These are phyloP conservation scores for Cataglyphis cursor DNA, from an alignment of 2,888 invertebrate genomes.

Conservation along the genomic window DNA sequence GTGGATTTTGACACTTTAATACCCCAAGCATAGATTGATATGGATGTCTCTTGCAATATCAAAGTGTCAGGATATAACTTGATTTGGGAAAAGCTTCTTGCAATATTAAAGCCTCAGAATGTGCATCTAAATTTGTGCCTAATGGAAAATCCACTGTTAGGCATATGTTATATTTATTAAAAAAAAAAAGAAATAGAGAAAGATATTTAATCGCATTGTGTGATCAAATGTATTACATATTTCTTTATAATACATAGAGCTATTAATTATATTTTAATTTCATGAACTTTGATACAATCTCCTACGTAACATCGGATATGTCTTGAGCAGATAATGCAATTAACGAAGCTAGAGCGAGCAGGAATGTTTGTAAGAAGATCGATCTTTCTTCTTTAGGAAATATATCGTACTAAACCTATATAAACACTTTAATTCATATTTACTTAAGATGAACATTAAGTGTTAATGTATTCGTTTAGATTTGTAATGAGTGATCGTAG, in stretches of 20 bases:
- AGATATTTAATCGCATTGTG: neutral
- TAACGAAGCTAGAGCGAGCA: constrained; percentile 20
- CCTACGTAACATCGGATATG: constrained; percentile 64
- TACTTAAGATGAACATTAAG: constrained; percentile 10
- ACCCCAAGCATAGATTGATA: neutral
- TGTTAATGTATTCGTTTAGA: constrained; percentile 14
- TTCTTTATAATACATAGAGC: constrained; percentile 2
- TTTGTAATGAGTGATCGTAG: constrained; percentile 2
- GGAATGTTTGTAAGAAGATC: neutral
- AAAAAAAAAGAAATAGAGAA: constrained; percentile 23
- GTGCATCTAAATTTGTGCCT: neutral
- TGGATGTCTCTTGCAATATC: neutral
- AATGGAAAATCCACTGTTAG: neutral
- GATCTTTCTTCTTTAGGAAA: constrained; percentile 12
- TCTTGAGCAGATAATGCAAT: constrained; percentile 56
- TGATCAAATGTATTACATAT: constrained; percentile 20
- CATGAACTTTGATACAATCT: constrained; percentile 70
- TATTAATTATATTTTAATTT: constrained; percentile 44
- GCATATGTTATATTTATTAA: neutral
- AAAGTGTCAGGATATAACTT: neutral
- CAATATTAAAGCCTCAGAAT: neutral
- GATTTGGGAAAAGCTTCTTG: neutral
- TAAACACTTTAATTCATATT: constrained; percentile 34
- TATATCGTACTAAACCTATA: neutral
- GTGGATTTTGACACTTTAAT: neutral